A percentile compares a stretch with the other conserved stretches of the same genome.
phyloP scores from a whole-genome alignment of 2,888 invertebrate genomes.

The Baronia brevicornis region DNA sequence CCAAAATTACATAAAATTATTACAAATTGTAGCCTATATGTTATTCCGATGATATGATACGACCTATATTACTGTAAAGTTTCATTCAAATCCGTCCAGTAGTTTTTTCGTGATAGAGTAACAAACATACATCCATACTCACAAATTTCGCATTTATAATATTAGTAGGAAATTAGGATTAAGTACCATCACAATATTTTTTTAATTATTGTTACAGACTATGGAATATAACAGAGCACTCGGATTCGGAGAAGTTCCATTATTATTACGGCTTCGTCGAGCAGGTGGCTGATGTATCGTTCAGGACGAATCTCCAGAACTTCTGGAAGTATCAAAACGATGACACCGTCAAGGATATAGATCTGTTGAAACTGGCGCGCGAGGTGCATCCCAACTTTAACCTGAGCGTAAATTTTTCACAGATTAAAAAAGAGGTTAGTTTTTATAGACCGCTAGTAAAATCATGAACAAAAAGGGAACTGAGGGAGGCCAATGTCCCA shows the following conservation, averaged over 20 bases:
- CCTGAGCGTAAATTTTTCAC: slow-evolving; percentile 36
- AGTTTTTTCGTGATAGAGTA: too few species aligned
- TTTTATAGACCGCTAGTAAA: too few species aligned
- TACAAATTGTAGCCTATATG: too few species aligned
- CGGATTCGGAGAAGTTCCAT: slow-evolving; percentile 41
- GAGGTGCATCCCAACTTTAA: slow-evolving; percentile 51
- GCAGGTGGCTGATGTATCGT: slow-evolving; percentile 59
- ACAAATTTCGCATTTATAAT: too few species aligned
- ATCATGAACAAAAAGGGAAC: too few species aligned
- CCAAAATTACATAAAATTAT: too few species aligned
- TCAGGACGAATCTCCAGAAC: slow-evolving; percentile 75
- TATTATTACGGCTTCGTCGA: slow-evolving; percentile 62
- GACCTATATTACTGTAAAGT: too few species aligned
- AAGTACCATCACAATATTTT: neutral
- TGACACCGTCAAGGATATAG: slow-evolving; percentile 68
- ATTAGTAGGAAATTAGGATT: too few species aligned
- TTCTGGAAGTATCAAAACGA: slow-evolving; percentile 82
- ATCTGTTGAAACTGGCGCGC: slow-evolving; percentile 77
- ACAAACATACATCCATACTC: too few species aligned
- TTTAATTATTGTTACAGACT: slow-evolving; percentile 27
- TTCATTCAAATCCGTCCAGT: too few species aligned
- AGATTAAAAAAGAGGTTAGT: slow-evolving; percentile 31
- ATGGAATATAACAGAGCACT: slow-evolving; percentile 61
- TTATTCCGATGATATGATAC: too few species aligned
- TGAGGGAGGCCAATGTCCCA: too few species aligned